phyloP scores from a whole-genome alignment of 1,140 invertebrate genomes.

The Pachypeltis micranthus region DNA sequence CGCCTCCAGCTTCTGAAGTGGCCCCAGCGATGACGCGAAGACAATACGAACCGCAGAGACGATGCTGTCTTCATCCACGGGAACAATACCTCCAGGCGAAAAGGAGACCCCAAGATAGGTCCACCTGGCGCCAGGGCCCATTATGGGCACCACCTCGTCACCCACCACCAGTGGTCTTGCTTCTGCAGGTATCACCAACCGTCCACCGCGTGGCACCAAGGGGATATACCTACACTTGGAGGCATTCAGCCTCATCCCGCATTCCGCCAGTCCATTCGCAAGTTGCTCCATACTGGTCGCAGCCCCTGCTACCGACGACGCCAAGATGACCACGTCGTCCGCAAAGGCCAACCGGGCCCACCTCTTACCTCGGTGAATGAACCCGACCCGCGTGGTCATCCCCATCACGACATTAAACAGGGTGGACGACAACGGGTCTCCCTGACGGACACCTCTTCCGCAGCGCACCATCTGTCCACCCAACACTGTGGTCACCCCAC shows the following conservation, averaged over 20 bases:
- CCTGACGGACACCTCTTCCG: constrained; percentile 30
- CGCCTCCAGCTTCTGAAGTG: neutral
- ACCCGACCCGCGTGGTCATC: constrained; percentile 2
- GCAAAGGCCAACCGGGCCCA: constrained; percentile 15
- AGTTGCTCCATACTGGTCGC: neutral
- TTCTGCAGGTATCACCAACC: neutral
- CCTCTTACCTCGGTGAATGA: neutral
- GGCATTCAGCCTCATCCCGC: neutral
- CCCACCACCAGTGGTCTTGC: neutral
- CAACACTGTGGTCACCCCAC: too few species aligned
- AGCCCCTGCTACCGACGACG: neutral
- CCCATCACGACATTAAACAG: constrained; percentile 29
- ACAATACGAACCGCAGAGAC: neutral
- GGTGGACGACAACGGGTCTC: constrained; percentile 29
- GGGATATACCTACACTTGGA: neutral
- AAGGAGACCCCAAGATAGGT: neutral
- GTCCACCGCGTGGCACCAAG: neutral
- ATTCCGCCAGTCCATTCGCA: neutral
- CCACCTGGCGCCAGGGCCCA: neutral
- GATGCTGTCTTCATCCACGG: neutral
- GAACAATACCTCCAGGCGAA: neutral
- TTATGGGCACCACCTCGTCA: neutral
- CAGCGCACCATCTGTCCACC: too few species aligned
- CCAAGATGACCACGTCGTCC: constrained; percentile 17
- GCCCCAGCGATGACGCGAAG: neutral